phyloP scores from a whole-genome alignment of 2,888 invertebrate species.

The Ditula angustiorana region DNA sequence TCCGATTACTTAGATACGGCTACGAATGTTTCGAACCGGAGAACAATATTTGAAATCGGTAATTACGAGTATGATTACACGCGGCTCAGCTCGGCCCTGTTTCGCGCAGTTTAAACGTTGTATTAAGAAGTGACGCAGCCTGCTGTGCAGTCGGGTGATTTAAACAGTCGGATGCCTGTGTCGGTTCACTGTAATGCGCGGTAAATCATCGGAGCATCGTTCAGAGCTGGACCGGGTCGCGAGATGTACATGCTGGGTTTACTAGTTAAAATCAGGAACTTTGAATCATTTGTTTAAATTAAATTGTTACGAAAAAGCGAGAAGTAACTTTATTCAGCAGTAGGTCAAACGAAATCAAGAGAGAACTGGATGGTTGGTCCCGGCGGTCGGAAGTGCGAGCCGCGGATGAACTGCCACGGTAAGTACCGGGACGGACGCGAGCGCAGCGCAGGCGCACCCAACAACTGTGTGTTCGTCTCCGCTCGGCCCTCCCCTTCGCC shows the following conservation, averaged over 20 bases:
- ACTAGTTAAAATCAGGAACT: background rate
- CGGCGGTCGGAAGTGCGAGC: background rate
- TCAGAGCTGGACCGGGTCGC: too few relatives aligned
- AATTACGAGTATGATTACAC: too few relatives aligned
- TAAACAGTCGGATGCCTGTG: background rate
- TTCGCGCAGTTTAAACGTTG: too few relatives aligned
- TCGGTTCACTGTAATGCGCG: background rate
- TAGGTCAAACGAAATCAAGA: background rate
- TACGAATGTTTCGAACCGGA: too few relatives aligned
- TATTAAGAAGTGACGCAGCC: too few relatives aligned
- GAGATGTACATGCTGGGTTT: background rate
- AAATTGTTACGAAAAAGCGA: background rate
- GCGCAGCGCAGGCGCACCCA: background rate
- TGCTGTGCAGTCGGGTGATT: too few relatives aligned
- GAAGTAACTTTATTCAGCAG: background rate
- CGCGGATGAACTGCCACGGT: too few relatives aligned
- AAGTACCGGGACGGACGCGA: too few relatives aligned
- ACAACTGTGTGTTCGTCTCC: too few relatives aligned
- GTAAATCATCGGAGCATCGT: background rate
- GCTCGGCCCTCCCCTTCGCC: background rate
- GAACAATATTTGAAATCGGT: too few relatives aligned
- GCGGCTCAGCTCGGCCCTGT: too few relatives aligned
- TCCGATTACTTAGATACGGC: too few relatives aligned
- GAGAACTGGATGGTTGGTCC: background rate
- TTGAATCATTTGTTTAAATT: background rate